phyloP scores from a whole-genome alignment of 2,888 invertebrate species.

The Oithona nana region DNA sequence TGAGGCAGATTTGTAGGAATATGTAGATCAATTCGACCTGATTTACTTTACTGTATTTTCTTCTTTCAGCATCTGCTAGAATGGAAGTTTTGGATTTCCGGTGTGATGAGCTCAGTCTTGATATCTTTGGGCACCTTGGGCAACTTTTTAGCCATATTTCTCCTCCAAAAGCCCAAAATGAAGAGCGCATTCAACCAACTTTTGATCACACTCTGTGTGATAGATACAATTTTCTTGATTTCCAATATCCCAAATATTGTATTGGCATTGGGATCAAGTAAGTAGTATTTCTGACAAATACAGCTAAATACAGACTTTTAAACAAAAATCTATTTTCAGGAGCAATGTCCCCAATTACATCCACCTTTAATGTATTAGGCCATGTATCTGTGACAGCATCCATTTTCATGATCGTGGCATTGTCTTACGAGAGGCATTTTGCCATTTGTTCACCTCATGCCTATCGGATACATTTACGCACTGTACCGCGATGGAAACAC shows the following conservation, averaged over 20 bases:
- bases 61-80: background rate
- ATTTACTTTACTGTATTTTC: background rate
- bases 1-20: no score
- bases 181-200: constrained; percentile 2
- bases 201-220: background rate
- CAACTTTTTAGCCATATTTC: background rate
- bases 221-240: background rate
- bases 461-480: background rate
- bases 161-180: background rate
- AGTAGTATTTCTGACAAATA: no score
- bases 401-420: background rate
- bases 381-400: background rate
- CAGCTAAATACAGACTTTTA: no score
- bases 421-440: background rate
- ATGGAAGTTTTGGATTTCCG: background rate
- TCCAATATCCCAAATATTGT: background rate
- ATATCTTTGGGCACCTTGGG: background rate
- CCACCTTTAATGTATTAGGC: background rate
- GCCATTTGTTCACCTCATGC: background rate
- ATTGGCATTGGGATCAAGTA: background rate
- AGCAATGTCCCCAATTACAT: background rate
- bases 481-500: background rate
- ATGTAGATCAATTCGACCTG: background rate
- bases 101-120: background rate
- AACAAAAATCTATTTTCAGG: no score